Conservation (phyloP, 2,888 invertebrate species). For the Theretra japonica region DNA sequence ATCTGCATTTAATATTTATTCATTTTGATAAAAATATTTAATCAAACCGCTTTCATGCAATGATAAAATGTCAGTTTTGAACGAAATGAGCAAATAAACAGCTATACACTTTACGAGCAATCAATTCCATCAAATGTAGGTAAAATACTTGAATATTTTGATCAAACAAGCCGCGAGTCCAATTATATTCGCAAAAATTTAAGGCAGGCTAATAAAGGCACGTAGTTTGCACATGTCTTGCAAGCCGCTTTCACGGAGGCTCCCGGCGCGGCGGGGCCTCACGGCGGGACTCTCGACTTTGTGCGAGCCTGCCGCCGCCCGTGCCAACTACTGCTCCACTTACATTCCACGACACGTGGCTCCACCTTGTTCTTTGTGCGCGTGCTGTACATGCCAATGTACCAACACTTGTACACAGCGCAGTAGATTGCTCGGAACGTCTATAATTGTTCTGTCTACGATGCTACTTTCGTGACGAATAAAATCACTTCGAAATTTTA, state of each 20-base stretch:
- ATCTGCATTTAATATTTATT: too few species aligned
- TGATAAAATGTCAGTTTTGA: too few species aligned
- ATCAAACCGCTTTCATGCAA: too few species aligned
- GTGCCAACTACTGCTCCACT: slow-evolving; percentile 10
- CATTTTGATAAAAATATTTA: too few species aligned
- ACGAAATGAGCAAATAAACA: too few species aligned
- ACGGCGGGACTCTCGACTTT: slow-evolving; percentile 17
- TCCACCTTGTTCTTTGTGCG: slow-evolving; percentile 17
- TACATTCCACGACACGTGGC: slow-evolving; percentile 16
- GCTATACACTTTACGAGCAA: neutral
- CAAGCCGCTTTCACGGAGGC: slow-evolving; percentile 5
- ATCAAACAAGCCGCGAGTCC: neutral
- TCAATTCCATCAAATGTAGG: neutral
- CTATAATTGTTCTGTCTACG: slow-evolving; percentile 3
- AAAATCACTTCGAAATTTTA: neutral
- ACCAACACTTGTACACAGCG: neutral
- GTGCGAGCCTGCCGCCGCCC: neutral
- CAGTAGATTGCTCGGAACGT: neutral
- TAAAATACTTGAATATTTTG: neutral
- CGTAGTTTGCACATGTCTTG: slow-evolving; percentile 10
- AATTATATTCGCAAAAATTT: slow-evolving; percentile 17
- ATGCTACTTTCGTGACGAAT: neutral
- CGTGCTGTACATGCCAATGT: neutral
- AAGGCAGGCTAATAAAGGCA: neutral
- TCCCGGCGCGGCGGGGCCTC: neutral